These are phyloP conservation scores for Tenthredo distinguenda DNA, from an alignment of 2,888 invertebrate species.

Conservation along the genomic window DNA sequence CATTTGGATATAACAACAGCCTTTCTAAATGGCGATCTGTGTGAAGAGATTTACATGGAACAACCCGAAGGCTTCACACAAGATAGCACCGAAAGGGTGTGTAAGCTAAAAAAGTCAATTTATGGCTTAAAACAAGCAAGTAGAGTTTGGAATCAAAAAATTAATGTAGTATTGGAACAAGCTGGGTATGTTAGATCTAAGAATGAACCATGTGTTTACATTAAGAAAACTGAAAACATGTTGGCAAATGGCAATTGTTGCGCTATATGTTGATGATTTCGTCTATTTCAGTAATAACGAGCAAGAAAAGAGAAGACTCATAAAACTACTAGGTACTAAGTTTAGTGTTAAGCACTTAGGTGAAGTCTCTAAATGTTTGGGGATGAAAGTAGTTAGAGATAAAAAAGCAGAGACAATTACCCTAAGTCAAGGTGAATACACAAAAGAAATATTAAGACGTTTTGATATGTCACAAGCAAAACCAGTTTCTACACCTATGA, in stretches of 20 bases:
- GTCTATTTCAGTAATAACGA: neutral
- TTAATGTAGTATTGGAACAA: too few relatives aligned
- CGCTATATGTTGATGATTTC: slow-evolving; percentile 4
- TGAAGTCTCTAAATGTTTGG: neutral
- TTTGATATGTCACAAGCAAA: neutral
- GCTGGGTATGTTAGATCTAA: slow-evolving; percentile 3
- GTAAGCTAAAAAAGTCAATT: too few relatives aligned
- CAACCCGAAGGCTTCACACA: too few relatives aligned
- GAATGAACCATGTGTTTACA: slow-evolving; percentile 1
- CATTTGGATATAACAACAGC: too few relatives aligned
- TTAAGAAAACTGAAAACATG: neutral
- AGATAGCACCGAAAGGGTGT: too few relatives aligned
- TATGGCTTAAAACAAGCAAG: too few relatives aligned
- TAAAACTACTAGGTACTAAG: neutral
- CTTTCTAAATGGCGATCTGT: too few relatives aligned
- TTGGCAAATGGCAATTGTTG: neutral
- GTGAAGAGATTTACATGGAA: too few relatives aligned
- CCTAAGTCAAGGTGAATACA: neutral
- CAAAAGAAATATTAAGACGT: neutral
- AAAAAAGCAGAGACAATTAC: neutral
- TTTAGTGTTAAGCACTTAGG: neutral
- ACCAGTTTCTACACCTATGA: neutral
- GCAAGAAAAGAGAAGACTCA: neutral
- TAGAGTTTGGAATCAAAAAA: too few relatives aligned
- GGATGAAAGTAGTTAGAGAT: neutral